These are phyloP conservation scores for Papilio polyxenes DNA, from an alignment of 1,140 invertebrate species.

Conservation along the genomic window DNA sequence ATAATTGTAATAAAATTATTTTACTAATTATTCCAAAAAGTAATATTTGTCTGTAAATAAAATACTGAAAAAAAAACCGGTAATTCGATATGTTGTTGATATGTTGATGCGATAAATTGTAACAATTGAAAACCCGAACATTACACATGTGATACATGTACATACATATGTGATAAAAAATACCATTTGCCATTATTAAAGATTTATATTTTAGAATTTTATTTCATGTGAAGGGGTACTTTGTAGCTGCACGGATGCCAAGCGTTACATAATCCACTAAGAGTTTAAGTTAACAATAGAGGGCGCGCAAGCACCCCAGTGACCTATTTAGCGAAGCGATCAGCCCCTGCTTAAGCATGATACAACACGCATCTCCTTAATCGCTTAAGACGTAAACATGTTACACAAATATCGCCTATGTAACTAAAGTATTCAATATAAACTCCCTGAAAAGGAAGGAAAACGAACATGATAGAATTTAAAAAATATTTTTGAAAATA, in stretches of 20 bases:
- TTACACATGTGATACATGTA: too few species aligned
- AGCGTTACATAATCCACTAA: background rate
- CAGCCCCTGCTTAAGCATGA: background rate
- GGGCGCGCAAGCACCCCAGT: slow-evolving; percentile 2
- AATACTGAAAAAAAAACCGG: too few species aligned
- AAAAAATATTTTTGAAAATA: too few species aligned
- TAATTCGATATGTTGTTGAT: too few species aligned
- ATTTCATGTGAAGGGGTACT: background rate
- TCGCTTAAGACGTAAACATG: slow-evolving; percentile 10
- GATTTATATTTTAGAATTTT: background rate
- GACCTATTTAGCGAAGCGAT: slow-evolving; percentile 22
- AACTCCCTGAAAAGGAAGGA: background rate
- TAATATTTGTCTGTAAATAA: too few species aligned
- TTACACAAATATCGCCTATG: background rate
- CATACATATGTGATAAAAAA: too few species aligned
- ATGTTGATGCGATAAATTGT: too few species aligned
- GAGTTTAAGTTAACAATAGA: slow-evolving; percentile 14
- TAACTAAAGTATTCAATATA: background rate
- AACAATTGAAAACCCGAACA: too few species aligned
- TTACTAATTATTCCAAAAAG: too few species aligned
- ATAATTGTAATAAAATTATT: too few species aligned
- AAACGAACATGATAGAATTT: too few species aligned
- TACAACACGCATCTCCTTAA: slow-evolving; percentile 15
- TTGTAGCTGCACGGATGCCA: slow-evolving; percentile 1
- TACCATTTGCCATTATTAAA: background rate